Percentiles rank a stretch among this genome's conserved stretches.
phyloP scores from a whole-genome alignment of 1,140 invertebrate species.

The Saxidomus purpurata region DNA sequence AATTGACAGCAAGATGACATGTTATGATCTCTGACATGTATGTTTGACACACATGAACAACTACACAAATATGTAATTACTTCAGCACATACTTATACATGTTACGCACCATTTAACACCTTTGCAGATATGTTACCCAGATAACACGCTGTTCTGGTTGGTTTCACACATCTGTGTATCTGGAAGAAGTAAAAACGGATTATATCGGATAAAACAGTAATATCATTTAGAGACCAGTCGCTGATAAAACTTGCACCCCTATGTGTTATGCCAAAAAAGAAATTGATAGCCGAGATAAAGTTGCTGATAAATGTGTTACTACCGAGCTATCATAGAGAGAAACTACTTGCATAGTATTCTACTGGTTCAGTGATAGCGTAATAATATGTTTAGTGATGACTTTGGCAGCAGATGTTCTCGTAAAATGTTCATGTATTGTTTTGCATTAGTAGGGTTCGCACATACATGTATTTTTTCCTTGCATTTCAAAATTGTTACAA shows the following conservation, averaged over 20 bases:
- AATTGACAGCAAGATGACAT: constrained; percentile 6
- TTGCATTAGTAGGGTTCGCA: no score
- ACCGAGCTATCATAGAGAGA: background rate
- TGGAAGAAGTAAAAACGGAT: background rate
- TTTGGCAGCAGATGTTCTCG: no score
- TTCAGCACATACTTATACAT: background rate
- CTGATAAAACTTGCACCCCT: background rate
- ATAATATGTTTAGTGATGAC: no score
- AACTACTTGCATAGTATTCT: no score
- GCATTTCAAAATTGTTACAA: no score
- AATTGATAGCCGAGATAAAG: background rate
- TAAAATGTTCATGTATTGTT: no score
- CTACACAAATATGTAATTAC: background rate
- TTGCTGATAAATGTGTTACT: constrained; percentile 20
- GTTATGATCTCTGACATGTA: constrained; percentile 15
- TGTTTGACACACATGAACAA: background rate
- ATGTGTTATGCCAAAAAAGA: background rate
- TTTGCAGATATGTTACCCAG: background rate
- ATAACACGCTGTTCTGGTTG: background rate
- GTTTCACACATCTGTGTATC: background rate
- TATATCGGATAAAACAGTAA: background rate
- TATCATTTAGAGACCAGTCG: background rate
- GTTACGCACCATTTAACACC: constrained; percentile 19
- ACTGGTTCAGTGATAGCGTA: no score
- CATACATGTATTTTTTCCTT: no score